Evolutionary conservation across 2,113 vertebrate genomes (phyloP).

Genomic region (Paramisgurnus dabryanus): DNA sequence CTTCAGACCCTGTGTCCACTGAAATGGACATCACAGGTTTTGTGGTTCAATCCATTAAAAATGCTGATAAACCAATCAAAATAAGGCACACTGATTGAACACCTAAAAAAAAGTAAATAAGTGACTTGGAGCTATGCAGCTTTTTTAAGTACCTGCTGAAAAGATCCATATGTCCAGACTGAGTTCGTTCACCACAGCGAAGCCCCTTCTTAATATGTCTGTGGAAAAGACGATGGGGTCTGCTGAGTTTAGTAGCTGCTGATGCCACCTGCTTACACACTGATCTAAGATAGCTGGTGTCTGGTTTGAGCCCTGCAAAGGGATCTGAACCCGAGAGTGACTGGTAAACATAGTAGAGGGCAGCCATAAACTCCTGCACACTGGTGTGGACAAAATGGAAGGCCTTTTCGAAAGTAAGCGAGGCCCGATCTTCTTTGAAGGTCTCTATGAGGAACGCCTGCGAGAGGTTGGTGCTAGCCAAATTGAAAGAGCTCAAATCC

Average conservation of each 20-base stretch:
- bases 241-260: constrained; percentile 32
- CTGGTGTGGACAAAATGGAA: constrained; percentile 65
- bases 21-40: too few species aligned
- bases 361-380: constrained; percentile 62
- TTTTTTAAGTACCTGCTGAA: constrained; percentile 56
- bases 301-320: constrained; percentile 49
- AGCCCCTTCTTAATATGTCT: constrained; percentile 55
- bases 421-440: constrained; percentile 54
- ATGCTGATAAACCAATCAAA: too few species aligned
- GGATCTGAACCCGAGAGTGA: constrained; percentile 56
- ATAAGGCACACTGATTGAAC: too few species aligned
- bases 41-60: too few species aligned
- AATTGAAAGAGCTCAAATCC: constrained; percentile 53
- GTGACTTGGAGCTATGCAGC: neutral
- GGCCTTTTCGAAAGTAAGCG: constrained; percentile 54
- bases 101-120: neutral
- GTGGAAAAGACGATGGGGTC: constrained; percentile 33
- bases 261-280: constrained; percentile 22
- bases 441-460: constrained; percentile 57
- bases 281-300: neutral
- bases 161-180: constrained; percentile 63
- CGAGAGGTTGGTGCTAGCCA: constrained; percentile 44
- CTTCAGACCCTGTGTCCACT: too few species aligned
- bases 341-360: constrained; percentile 57
- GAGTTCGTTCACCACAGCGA: constrained; percentile 51